Conservation (phyloP, 2,113 vertebrate genomes). For the Pelmatolapia mariae region DNA sequence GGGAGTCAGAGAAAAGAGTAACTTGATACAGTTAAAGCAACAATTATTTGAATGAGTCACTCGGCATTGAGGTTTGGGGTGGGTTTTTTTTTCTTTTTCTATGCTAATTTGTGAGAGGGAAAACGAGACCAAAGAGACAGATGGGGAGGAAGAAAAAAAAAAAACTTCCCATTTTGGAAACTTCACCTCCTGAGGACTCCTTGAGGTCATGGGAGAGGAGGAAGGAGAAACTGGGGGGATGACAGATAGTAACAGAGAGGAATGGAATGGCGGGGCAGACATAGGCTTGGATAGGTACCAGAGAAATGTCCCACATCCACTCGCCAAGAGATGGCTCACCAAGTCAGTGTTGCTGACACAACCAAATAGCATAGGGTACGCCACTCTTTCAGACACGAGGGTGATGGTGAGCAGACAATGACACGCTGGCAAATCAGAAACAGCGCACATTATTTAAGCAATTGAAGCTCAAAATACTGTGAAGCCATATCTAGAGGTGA, state of each 20-base stretch:
- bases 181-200: constrained; percentile 24
- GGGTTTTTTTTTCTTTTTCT: neutral
- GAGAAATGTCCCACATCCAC: neutral
- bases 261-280: constrained; percentile 18
- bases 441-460: neutral
- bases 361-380: neutral
- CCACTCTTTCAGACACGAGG: neutral
- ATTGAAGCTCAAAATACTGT: neutral
- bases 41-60: constrained; percentile 70
- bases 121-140: neutral
- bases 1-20: constrained; percentile 37
- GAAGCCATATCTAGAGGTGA: neutral
- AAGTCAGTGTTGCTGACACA: constrained; percentile 17
- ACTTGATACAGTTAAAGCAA: constrained; percentile 62
- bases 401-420: constrained; percentile 3
- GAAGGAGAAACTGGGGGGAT: neutral
- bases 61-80: constrained; percentile 45
- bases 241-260: neutral
- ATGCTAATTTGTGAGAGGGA: constrained; percentile 48
- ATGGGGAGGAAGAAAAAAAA: neutral
- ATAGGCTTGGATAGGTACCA: constrained; percentile 23
- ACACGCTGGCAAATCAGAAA: constrained; percentile 9
- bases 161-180: constrained; percentile 36
- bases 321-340: neutral
- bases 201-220: constrained; percentile 51